phyloP scores from a whole-genome alignment of 2,888 invertebrate genomes.

The Drosophila greeni region DNA sequence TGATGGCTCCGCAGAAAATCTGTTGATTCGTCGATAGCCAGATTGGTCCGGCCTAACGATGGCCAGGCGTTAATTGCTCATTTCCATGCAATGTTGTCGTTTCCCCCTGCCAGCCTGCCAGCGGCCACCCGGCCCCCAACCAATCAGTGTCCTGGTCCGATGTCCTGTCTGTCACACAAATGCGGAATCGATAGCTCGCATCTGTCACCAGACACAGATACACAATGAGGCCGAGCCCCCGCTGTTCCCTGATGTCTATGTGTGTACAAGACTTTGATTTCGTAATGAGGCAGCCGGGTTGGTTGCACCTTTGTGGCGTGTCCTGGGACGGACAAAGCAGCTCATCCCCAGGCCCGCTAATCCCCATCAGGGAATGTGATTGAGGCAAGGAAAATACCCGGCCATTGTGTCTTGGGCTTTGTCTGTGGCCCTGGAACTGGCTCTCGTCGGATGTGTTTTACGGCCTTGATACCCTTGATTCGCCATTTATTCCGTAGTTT shows the following conservation, averaged over 20 bases:
- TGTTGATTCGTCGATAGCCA: constrained; percentile 50
- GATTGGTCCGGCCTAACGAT: constrained; percentile 42
- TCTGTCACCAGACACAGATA: constrained; percentile 53
- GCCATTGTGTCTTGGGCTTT: constrained; percentile 45
- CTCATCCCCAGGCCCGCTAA: constrained; percentile 2
- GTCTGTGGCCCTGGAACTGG: constrained; percentile 37
- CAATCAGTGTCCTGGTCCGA: constrained; percentile 9
- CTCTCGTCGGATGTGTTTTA: constrained; percentile 67
- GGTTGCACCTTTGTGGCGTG: constrained; percentile 59
- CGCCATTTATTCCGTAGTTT: constrained; percentile 71
- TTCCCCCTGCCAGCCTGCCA: constrained; percentile 28
- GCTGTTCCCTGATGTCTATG: constrained; percentile 3
- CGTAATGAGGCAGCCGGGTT: constrained; percentile 62
- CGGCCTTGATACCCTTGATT: constrained; percentile 67
- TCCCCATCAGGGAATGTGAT: constrained; percentile 3
- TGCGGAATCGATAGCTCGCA: constrained; percentile 71
- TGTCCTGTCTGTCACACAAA: constrained; percentile 57
- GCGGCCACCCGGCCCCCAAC: not conserved
- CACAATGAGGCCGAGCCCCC: not conserved
- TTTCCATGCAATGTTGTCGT: constrained; percentile 65
- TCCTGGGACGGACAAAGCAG: constrained; percentile 19
- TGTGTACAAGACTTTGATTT: constrained; percentile 68
- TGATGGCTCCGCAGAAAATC: constrained; percentile 56
- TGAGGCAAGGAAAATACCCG: constrained; percentile 32
- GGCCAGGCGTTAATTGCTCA: constrained; percentile 71